These are phyloP conservation scores for Equus quagga DNA, from an alignment of 2,113 vertebrate genomes.

Conservation along the genomic window DNA sequence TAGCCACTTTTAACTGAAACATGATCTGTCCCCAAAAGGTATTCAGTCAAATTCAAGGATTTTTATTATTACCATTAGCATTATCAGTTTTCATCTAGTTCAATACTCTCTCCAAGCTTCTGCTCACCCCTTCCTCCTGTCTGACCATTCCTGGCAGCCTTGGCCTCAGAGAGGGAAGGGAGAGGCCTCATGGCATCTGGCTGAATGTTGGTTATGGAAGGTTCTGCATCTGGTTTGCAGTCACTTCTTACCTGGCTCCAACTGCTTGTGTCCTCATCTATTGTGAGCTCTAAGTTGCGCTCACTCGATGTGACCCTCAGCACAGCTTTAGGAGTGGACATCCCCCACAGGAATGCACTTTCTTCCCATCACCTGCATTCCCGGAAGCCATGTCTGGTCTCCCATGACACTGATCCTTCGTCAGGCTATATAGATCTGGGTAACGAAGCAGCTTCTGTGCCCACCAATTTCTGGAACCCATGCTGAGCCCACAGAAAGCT, in stretches of 20 bases:
- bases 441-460: neutral
- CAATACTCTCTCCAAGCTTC: neutral
- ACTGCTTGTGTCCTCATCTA: neutral
- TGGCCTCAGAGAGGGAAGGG: neutral
- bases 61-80: neutral
- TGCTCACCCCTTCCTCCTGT: neutral
- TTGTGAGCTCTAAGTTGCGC: neutral
- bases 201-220: neutral
- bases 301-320: neutral
- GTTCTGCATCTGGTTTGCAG: neutral
- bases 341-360: neutral
- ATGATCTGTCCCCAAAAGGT: neutral
- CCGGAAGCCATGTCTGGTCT: neutral
- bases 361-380: neutral
- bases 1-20: neutral
- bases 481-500: neutral
- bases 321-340: too few relatives aligned
- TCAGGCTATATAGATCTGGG: neutral
- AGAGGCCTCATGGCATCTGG: neutral
- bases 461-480: neutral
- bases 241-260: neutral
- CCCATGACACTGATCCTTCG: neutral
- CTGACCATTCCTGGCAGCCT: neutral
- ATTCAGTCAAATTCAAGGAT: neutral
- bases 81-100: neutral